Conservation (phyloP, 2,797 vertebrate genomes). For the Gambusia yucatana region DNA sequence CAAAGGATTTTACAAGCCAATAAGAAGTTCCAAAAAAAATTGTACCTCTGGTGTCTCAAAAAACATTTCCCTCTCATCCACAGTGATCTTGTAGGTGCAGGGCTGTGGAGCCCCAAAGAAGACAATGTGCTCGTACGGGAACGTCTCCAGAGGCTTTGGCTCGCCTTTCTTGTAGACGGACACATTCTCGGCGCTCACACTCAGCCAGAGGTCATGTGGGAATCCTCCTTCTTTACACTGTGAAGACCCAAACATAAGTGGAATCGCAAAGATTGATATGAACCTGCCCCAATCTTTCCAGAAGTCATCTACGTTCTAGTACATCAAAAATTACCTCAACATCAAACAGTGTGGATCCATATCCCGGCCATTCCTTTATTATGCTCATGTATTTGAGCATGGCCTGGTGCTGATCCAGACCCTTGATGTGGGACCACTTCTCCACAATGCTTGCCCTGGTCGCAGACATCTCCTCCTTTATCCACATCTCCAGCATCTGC, state of each 20-base stretch:
- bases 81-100: constrained; percentile 93
- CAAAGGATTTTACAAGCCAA: background rate
- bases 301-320: background rate
- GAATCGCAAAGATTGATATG: background rate
- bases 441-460: constrained; percentile 88
- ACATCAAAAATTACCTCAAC: constrained; percentile 84
- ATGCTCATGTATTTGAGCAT: constrained; percentile 94
- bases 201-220: constrained; percentile 93
- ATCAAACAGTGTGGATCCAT: constrained; percentile 92
- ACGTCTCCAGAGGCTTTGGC: constrained; percentile 90
- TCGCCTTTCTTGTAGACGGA: constrained; percentile 93
- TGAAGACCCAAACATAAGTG: constrained; percentile 11
- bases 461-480: constrained; percentile 92
- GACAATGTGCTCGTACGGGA: constrained; percentile 92
- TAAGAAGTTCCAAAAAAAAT: background rate
- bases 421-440: constrained; percentile 88
- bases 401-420: constrained; percentile 91
- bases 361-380: constrained; percentile 92
- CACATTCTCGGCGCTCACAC: constrained; percentile 92
- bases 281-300: background rate
- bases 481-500: constrained; percentile 97
- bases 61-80: constrained; percentile 94
- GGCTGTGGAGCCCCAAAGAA: constrained; percentile 92
- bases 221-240: constrained; percentile 95
- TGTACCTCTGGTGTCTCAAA: constrained; percentile 92